These are phyloP conservation scores for Nomia melanderi DNA, from an alignment of 1,140 invertebrate genomes.

Conservation along the genomic window DNA sequence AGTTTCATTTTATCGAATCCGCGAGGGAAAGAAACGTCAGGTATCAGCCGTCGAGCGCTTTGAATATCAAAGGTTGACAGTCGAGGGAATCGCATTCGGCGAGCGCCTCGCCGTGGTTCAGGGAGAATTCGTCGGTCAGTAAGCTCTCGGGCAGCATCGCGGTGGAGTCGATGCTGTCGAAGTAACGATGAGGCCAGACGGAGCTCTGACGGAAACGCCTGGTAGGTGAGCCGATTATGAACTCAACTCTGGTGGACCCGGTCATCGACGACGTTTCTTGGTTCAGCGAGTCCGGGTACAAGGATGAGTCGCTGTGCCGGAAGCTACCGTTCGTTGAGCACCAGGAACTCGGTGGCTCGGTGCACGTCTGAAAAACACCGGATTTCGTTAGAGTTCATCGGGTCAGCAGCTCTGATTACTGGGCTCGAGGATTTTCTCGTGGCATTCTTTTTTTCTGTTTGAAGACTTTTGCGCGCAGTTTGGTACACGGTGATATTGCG, in stretches of 20 bases:
- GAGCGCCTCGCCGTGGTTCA: slow-evolving; percentile 79
- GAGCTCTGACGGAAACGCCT: slow-evolving; percentile 69
- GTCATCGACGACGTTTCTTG: slow-evolving; percentile 72
- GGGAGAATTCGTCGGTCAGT: slow-evolving; percentile 75
- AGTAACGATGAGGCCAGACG: slow-evolving; percentile 75
- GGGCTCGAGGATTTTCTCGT: slow-evolving; percentile 3
- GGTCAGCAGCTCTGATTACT: background rate
- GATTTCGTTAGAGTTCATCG: background rate
- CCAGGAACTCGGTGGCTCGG: slow-evolving; percentile 80
- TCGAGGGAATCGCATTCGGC: slow-evolving; percentile 83
- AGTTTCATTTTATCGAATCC: no score
- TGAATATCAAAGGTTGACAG: slow-evolving; percentile 63
- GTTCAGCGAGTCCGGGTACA: slow-evolving; percentile 79
- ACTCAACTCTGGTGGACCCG: slow-evolving; percentile 76
- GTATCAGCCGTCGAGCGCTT: no score
- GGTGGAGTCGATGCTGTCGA: slow-evolving; percentile 82
- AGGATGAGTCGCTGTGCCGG: slow-evolving; percentile 74
- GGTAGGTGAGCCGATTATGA: slow-evolving; percentile 76
- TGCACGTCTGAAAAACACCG: slow-evolving; percentile 67
- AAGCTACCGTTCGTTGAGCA: slow-evolving; percentile 69
- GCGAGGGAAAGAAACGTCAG: no score
- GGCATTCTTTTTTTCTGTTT: no score
- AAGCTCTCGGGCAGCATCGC: slow-evolving; percentile 70
- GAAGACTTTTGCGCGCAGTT: no score
- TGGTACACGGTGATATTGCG: background rate